phyloP scores from a whole-genome alignment of 2,113 vertebrate genomes.

The Syngnathus floridae region DNA sequence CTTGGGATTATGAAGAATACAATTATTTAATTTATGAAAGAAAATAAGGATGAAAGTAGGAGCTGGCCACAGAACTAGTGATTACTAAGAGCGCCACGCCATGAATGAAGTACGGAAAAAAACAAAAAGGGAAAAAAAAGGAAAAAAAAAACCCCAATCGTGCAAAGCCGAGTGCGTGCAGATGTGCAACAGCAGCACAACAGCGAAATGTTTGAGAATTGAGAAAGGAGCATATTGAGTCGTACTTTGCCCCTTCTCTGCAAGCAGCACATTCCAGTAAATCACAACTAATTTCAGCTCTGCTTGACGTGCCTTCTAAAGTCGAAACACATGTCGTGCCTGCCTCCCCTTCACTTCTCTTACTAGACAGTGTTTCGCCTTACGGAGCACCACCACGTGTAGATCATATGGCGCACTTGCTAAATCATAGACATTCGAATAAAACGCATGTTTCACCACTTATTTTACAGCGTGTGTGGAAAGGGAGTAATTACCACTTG shows the following conservation, averaged over 20 bases:
- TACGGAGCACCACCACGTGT: background rate
- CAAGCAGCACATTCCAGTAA: conserved; percentile 64
- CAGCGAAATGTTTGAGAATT: background rate
- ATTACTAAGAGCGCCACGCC: background rate
- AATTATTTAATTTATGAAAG: background rate
- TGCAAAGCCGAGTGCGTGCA: background rate
- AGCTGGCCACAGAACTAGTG: no score
- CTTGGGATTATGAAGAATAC: background rate
- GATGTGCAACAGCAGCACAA: background rate
- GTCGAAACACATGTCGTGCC: conserved; percentile 65
- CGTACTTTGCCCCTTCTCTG: conserved; percentile 28
- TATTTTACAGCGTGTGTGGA: background rate
- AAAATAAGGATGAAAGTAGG: background rate
- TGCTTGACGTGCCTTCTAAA: conserved; percentile 64
- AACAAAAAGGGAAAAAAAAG: background rate
- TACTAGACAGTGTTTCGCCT: conserved; percentile 48
- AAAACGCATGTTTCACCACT: background rate
- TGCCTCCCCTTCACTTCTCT: conserved; percentile 54
- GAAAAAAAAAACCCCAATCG: background rate
- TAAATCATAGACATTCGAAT: background rate
- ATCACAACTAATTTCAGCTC: conserved; percentile 66
- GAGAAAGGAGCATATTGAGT: conserved; percentile 24
- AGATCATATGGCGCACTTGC: background rate
- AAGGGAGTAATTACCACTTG: background rate
- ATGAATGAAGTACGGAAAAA: background rate